Percentiles rank a stretch among this genome's conserved stretches.
Conservation (phyloP, 2,113 vertebrate species). For the Hyaena hyaena region DNA sequence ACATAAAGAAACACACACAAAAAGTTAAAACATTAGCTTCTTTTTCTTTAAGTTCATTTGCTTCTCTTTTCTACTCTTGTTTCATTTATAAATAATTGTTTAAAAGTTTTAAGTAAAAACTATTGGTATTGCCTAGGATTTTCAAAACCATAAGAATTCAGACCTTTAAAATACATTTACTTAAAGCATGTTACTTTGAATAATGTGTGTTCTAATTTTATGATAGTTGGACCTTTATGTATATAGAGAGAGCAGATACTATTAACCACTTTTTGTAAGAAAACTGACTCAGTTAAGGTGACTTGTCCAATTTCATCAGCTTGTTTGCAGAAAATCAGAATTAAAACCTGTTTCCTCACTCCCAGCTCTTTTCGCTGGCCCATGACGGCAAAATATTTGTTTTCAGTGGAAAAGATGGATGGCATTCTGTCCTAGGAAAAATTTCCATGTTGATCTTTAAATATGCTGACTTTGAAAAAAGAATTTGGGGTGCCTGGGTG, state of each 20-base stretch:
- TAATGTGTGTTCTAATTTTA: not conserved
- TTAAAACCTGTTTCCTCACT: not conserved
- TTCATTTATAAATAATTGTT: constrained; percentile 21
- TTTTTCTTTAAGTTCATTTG: not conserved
- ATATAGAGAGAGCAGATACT: not conserved
- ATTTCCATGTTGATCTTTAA: not conserved
- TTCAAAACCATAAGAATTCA: constrained; percentile 19
- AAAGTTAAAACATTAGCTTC: not conserved
- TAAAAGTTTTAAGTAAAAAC: not conserved
- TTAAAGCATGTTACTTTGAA: not conserved
- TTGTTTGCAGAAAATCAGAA: not conserved
- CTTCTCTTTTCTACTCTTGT: constrained; percentile 40
- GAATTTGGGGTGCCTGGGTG: no score
- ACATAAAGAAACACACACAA: not conserved
- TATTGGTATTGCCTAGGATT: not conserved
- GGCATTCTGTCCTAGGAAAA: not conserved
- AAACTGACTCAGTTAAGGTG: not conserved
- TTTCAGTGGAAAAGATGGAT: not conserved
- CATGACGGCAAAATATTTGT: not conserved
- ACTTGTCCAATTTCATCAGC: not conserved
- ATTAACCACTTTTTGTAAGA: not conserved
- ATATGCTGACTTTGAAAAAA: not conserved
- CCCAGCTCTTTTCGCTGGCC: not conserved
- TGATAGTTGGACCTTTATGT: not conserved
- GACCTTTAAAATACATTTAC: not conserved